Evolutionary conservation across 2,888 invertebrate species (phyloP).

Genomic region (Phengaris arion): DNA sequence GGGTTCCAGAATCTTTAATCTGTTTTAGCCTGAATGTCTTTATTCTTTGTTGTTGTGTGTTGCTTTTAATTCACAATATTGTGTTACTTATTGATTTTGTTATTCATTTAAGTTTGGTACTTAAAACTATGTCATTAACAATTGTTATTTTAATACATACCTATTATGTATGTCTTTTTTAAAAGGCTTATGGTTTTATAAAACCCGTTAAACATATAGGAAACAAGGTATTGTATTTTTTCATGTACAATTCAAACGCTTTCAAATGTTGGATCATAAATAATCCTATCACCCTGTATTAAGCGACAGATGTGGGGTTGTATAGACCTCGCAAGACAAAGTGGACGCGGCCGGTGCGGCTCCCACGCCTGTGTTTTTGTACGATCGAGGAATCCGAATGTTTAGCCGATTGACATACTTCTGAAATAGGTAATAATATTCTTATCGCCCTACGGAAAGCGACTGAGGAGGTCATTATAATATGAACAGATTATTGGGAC

Average conservation of each 20-base stretch:
- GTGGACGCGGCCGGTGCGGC: constrained; percentile 43
- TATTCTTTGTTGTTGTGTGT: not conserved
- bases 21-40: not conserved
- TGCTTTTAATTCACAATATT: not conserved
- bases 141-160: too few species aligned
- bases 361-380: constrained; percentile 49
- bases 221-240: constrained; percentile 9
- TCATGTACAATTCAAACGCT: constrained; percentile 33
- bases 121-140: too few species aligned
- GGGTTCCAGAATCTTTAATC: constrained; percentile 33
- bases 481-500: not conserved
- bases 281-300: constrained; percentile 43
- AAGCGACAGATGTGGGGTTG: constrained; percentile 42
- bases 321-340: constrained; percentile 44
- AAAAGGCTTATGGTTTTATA: not conserved
- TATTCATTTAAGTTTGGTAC: too few species aligned
- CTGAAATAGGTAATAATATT: not conserved
- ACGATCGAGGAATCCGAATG: constrained; percentile 31
- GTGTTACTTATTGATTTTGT: too few species aligned
- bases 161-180: not conserved
- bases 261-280: constrained; percentile 40
- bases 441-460: not conserved
- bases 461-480: too few species aligned
- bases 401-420: not conserved
- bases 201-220: not conserved